These are phyloP conservation scores for Entomobrya proxima DNA, from an alignment of 2,888 invertebrate species.

Conservation along the genomic window DNA sequence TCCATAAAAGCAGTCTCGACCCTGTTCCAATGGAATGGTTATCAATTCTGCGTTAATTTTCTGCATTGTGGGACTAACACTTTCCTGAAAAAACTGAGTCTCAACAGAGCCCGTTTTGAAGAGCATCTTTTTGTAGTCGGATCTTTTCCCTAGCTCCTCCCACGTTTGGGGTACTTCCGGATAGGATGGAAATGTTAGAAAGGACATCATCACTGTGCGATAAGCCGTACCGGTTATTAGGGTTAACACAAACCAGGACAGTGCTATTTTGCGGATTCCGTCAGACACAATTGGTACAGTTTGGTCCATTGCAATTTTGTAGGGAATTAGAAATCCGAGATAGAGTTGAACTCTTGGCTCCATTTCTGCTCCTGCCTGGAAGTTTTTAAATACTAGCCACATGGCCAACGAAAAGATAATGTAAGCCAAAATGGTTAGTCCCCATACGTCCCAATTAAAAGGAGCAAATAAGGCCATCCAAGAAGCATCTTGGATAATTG, in stretches of 20 bases:
- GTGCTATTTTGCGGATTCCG: neutral
- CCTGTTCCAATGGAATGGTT: neutral
- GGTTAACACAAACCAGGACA: constrained; percentile 32
- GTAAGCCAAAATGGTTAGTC: neutral
- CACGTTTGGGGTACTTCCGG: neutral
- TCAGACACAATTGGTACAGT: neutral
- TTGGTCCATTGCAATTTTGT: constrained; percentile 47
- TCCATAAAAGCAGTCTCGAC: neutral
- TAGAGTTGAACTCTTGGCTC: neutral
- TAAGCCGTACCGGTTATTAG: constrained; percentile 43
- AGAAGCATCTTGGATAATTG: neutral
- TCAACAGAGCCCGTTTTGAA: constrained; percentile 14
- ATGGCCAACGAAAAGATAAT: neutral
- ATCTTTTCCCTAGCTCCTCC: neutral
- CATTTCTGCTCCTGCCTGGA: neutral
- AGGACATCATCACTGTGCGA: constrained; percentile 36
- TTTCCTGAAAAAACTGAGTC: constrained; percentile 6
- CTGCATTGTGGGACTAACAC: neutral
- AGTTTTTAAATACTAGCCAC: neutral
- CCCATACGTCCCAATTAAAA: neutral
- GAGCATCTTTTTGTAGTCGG: constrained; percentile 14
- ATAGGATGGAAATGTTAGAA: constrained; percentile 31
- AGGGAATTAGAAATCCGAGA: neutral
- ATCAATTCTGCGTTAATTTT: neutral
- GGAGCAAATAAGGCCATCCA: neutral